Conservation (phyloP, 2,888 invertebrate species). For the Polydrusus tereticollis region DNA sequence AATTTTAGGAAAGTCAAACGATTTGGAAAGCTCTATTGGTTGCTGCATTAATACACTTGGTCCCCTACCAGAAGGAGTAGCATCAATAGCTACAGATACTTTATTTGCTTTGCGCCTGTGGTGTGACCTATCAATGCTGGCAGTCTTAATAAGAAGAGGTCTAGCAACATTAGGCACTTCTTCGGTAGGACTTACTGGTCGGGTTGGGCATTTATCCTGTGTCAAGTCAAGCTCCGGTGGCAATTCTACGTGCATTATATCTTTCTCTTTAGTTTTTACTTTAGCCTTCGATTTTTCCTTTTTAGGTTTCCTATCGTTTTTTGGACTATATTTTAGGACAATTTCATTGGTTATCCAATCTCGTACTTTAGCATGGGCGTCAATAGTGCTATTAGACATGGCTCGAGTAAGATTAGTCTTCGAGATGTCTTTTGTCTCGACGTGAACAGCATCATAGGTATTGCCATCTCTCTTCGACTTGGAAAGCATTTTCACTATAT, state of each 20-base stretch:
- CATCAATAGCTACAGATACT: slow-evolving; percentile 84
- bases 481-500: slow-evolving; percentile 71
- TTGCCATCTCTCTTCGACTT: slow-evolving; percentile 69
- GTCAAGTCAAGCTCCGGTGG: slow-evolving; percentile 59
- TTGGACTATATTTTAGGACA: slow-evolving; percentile 79
- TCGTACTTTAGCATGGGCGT: slow-evolving; percentile 87
- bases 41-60: slow-evolving; percentile 81
- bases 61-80: slow-evolving; percentile 81
- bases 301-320: slow-evolving; percentile 71
- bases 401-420: slow-evolving; percentile 78
- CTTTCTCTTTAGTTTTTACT: slow-evolving; percentile 56
- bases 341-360: slow-evolving; percentile 90
- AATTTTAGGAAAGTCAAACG: slow-evolving; percentile 67
- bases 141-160: slow-evolving; percentile 56
- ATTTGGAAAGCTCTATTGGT: slow-evolving; percentile 81
- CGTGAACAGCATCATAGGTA: slow-evolving; percentile 69
- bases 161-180: slow-evolving; percentile 47
- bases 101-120: slow-evolving; percentile 71
- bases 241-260: slow-evolving; percentile 46
- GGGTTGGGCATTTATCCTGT: slow-evolving; percentile 62
- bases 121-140: slow-evolving; percentile 57
- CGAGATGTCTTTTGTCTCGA: slow-evolving; percentile 71
- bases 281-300: slow-evolving; percentile 59
- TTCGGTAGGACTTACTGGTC: slow-evolving; percentile 63
- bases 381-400: slow-evolving; percentile 84